Evolutionary conservation across 1,140 invertebrate species (phyloP), one percentile per base, ranked within the genome.

Genomic region (Brachionus manjavacas): DNA sequence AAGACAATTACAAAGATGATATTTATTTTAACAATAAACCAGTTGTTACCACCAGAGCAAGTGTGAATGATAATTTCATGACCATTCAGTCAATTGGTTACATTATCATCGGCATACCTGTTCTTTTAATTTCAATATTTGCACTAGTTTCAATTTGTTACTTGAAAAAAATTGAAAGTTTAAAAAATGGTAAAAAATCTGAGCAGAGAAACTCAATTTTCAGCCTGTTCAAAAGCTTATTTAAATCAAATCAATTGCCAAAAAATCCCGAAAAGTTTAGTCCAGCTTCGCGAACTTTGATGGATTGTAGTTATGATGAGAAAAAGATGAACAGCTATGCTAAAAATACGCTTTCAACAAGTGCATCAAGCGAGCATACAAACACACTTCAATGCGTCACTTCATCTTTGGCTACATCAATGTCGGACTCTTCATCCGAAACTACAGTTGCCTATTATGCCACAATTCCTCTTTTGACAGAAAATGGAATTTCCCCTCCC

Each of bases 371-470:
- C n/a, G 72, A 76, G 8, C 72, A 76, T 49, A 49, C 72, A 3
- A 76, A 49, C 11, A 76, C 72, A 25, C 25, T 76, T 20, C 39
- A 76, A 46, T 76, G 72, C 49, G 43, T 28, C 4, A 28, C 72
- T 46, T 46, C 72, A 49, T 49, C 72, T 8, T 49, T 76, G 9
- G 72, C 41, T 25, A 49, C 79, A 11, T 81, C 79, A 23, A 31
- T 81, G 52, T 81, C 79, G 11, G 79, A 81, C 52, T 81, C 79
- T 3, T 64, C 79, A 14, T 64, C 79, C 1, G 79, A 41, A 41
- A 81, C 79, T 1, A 81, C 79, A 23, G 79, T 81, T 25, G 79
- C 79, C 23, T 81, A 81, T 68, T 81, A 81, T 20, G 79, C 79
- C 2, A 81, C 79, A n/a, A 68, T 81, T 23, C 79, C 79, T 41